Evolutionary conservation across 2,888 invertebrate genomes (phyloP), one percentile per base, ranked within the genome.

Genomic region (Antitype chi): DNA sequence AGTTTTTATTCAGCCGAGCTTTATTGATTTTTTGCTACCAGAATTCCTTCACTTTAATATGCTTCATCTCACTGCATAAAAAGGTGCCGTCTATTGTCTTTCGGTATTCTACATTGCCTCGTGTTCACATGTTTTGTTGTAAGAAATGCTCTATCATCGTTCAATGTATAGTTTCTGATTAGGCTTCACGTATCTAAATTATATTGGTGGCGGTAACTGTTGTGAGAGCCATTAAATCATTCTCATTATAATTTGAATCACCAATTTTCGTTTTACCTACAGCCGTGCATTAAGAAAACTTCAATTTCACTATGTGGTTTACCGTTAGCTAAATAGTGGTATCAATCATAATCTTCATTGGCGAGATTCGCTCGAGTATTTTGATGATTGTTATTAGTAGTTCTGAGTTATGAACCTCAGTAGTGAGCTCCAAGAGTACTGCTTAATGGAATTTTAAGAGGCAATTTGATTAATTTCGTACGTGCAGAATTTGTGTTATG

Each of bases 271-370:
- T 86, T 85, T 87, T 89, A 90, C 89, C 87, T 88, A 90, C 89
- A 87, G 89, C 89, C 83, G 82, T 88, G 86, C 87, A 88, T 90
- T 90, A 90, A 89, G 85, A 88, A 87, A 82, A 89, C 88, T 89
- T 89, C 90, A 91, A 91, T 91, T 90, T 92, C 85, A 89, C 87
- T 86, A 76, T 84, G 91, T 91, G 91, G 85, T 91, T 89, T 93
- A 94, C 94, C 93, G 94, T 94, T 94, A 94, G 84, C 91, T 92
- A 93, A 94, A 93, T 93, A 92, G 91, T 92, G 87, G 89, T 91
- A 94, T 95, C 92, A 94, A 94, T 94, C 94, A 94, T 93, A 93
- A 94, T 94, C 90, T 92, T 91, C 91, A 90, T 87, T 89, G 89
- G 89, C 77, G 87, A 88, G 92, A 92, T 93, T 93, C 91, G 90